Evolutionary conservation across 2,797 vertebrate genomes (phyloP).

Genomic region (Sarcophilus harrisii): DNA sequence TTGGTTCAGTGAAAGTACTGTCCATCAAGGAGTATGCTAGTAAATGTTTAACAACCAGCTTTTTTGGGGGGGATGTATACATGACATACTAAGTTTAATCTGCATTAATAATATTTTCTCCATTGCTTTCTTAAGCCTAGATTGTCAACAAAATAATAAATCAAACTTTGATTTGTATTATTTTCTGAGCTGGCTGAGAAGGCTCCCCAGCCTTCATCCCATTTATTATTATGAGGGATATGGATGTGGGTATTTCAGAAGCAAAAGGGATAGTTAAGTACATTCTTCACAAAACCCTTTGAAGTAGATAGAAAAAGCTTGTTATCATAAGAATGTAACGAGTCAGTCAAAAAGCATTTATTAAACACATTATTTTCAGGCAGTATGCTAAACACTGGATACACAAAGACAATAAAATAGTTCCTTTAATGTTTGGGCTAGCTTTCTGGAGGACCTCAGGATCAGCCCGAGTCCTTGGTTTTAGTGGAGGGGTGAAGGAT

Average conservation of each 20-base stretch:
- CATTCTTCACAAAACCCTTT: not conserved
- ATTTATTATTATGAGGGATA: not conserved
- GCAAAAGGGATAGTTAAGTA: not conserved
- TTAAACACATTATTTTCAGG: not conserved
- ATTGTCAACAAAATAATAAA: not conserved
- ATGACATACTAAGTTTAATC: not conserved
- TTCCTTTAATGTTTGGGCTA: no score
- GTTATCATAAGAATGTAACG: not conserved
- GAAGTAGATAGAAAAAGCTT: not conserved
- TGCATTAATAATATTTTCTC: not conserved
- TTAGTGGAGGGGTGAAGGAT: no score
- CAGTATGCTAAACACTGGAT: not conserved
- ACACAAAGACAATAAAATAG: not conserved
- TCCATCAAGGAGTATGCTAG: conserved; percentile 2
- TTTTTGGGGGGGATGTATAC: not conserved
- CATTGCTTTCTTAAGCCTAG: not conserved
- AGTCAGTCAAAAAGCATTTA: not conserved
- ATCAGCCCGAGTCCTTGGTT: no score
- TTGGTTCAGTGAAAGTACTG: conserved; percentile 9
- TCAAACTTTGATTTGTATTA: not conserved
- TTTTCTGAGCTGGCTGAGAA: not conserved
- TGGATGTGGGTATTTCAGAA: not conserved
- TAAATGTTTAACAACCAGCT: not conserved
- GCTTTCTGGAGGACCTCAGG: no score
- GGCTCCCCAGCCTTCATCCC: not conserved